Conservation (phyloP, 2,888 invertebrate genomes). For the Trichopoda pennipes region DNA sequence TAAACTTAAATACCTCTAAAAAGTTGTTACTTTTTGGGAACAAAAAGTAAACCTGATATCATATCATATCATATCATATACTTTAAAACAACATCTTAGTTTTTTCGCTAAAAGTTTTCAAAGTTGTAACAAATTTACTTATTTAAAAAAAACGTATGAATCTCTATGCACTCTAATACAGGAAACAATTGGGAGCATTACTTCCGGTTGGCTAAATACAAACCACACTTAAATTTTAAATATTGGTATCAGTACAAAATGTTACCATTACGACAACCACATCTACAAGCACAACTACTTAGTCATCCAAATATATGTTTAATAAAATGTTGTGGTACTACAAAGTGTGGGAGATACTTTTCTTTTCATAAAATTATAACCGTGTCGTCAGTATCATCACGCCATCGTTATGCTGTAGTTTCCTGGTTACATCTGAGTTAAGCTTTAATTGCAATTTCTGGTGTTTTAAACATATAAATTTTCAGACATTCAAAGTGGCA, state of each 20-base stretch:
- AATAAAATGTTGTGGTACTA: slow-evolving; percentile 23
- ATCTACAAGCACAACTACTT: slow-evolving; percentile 14
- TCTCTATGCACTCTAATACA: slow-evolving; percentile 14
- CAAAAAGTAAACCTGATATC: neutral
- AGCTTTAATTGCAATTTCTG: slow-evolving; percentile 69
- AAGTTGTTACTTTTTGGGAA: neutral
- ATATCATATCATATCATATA: too few species aligned
- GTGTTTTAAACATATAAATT: slow-evolving; percentile 45
- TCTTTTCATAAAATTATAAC: slow-evolving; percentile 56
- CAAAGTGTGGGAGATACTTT: slow-evolving; percentile 28
- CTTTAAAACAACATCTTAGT: neutral
- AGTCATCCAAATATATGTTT: slow-evolving; percentile 8
- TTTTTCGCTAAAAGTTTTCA: slow-evolving; percentile 23
- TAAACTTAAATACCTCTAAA: neutral
- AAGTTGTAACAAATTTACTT: slow-evolving; percentile 32
- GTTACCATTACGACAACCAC: slow-evolving; percentile 22
- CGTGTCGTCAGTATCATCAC: slow-evolving; percentile 67
- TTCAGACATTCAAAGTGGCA: neutral
- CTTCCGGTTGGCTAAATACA: slow-evolving; percentile 67
- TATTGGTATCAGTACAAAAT: slow-evolving; percentile 46
- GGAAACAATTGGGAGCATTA: slow-evolving; percentile 68
- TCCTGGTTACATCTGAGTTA: slow-evolving; percentile 64
- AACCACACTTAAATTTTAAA: slow-evolving; percentile 52
- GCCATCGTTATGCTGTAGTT: slow-evolving; percentile 64
- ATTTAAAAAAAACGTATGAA: slow-evolving; percentile 3